Evolutionary conservation across 2,113 vertebrate species (phyloP).

Genomic region (Podarcis cretensis): DNA sequence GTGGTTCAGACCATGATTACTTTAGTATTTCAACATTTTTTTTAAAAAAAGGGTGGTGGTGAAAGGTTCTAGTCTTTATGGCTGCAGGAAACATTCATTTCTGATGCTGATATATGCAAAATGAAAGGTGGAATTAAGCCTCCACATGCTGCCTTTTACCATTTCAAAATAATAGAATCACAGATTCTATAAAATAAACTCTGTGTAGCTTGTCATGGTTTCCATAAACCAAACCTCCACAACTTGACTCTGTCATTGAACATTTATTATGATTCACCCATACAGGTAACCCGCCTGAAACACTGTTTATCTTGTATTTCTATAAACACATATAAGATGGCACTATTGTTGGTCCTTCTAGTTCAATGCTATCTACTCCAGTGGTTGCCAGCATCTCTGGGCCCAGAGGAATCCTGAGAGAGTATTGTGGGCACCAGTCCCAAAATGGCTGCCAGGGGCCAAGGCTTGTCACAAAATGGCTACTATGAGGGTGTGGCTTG

Average conservation of each 20-base stretch:
- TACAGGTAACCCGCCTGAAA: too few species aligned
- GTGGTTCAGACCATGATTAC: neutral
- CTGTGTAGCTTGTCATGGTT: neutral
- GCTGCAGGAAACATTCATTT: neutral
- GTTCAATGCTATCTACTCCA: neutral
- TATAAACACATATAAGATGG: neutral
- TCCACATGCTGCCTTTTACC: neutral
- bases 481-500: too few species aligned
- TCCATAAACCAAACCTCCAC: neutral
- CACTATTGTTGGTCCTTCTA: neutral
- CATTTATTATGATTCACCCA: neutral
- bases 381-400: too few species aligned
- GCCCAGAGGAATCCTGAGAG: too few species aligned
- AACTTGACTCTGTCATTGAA: neutral
- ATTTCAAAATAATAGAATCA: neutral
- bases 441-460: too few species aligned
- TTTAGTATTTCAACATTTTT: neutral
- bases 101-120: neutral
- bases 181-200: neutral
- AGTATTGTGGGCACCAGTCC: too few species aligned
- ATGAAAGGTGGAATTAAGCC: neutral
- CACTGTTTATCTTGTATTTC: too few species aligned
- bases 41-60: neutral
- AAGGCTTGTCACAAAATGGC: too few species aligned
- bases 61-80: neutral